Base-by-base conservation (phyloP, 2,888 invertebrate genomes). In the Hemithea aestivaria region DNA sequence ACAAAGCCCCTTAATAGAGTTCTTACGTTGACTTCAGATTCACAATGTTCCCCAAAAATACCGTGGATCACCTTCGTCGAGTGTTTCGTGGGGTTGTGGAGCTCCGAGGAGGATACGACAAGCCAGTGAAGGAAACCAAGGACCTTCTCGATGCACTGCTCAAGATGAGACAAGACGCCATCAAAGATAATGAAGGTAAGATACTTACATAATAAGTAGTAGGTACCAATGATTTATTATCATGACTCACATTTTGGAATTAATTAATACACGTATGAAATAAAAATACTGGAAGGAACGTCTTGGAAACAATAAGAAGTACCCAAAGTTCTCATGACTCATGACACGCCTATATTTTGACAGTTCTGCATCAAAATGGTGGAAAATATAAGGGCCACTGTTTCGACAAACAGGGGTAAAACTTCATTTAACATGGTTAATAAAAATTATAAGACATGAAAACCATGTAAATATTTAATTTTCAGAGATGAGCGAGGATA, bases 121-220 rank as follows among this genome's bases (percentile, higher is more conserved):
- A 42, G 3, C 39, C 39, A 9, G 44, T 42, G 6, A 40, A 50
- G 1, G 52, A 53, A 0, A 52, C 66, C 10, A 48, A 47, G 25
- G 80, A 79, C 32, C 49, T 82, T 0, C 45, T 82, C 0, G 80
- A 80, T 10, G 58, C 67, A 0, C 39, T 82, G 1, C 7, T 78
- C 1, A 71, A 71, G 37, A 60, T 81, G 36, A 66, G 60, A 28
- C 61, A 67, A 10, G 70, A 77, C 0, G 64, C 65, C 2, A 47
- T 48, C 1, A 39, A 42, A 2, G 62, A 72, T 0, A 56, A 62
- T 1, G 61, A 70, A 58, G 56, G 69, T 66, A 41, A 22, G 11
- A 5, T 30, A 16, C 2, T 16, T 16, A 16, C 16, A n/a, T n/a
- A 5, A 7, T 7, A 8, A 24, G 6, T 24, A 24, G 8, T 24